phyloP scores from a whole-genome alignment of 2,797 vertebrate species.

The Cyclopterus lumpus region DNA sequence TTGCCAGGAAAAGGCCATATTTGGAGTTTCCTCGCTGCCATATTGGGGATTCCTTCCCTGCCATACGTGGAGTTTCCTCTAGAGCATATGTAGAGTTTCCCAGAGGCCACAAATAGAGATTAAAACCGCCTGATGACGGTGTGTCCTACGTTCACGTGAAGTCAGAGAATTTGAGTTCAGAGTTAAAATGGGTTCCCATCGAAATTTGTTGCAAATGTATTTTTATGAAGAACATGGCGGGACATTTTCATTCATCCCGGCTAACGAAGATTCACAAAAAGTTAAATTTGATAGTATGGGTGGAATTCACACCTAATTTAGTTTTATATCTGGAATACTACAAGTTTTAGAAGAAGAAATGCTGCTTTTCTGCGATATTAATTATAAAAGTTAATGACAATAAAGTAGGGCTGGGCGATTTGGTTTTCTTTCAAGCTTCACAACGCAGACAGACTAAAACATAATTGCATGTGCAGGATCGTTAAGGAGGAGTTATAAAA shows the following conservation, averaged over 20 bases:
- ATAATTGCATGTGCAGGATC: background rate
- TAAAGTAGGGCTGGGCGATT: background rate
- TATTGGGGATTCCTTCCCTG: constrained; percentile 63
- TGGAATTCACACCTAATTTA: background rate
- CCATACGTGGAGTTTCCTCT: constrained; percentile 72
- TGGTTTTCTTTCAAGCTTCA: background rate
- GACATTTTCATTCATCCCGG: background rate
- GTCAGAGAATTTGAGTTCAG: background rate
- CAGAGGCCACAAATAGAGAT: background rate
- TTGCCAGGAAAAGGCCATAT: constrained; percentile 55
- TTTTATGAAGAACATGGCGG: background rate
- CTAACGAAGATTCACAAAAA: background rate
- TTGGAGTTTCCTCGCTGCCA: constrained; percentile 74
- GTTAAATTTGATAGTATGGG: background rate
- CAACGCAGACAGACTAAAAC: background rate
- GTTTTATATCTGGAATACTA: background rate
- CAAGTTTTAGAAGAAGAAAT: background rate
- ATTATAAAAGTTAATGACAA: background rate
- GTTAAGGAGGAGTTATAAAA: background rate
- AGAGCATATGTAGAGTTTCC: constrained; percentile 19
- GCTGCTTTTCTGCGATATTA: background rate
- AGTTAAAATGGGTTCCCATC: background rate
- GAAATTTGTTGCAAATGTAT: background rate
- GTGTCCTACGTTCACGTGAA: background rate
- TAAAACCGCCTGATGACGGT: background rate